Percentiles rank a stretch among this genome's conserved stretches.
Evolutionary conservation across 2,888 invertebrate genomes (phyloP).

Genomic region (Sminthurinus aureus): DNA sequence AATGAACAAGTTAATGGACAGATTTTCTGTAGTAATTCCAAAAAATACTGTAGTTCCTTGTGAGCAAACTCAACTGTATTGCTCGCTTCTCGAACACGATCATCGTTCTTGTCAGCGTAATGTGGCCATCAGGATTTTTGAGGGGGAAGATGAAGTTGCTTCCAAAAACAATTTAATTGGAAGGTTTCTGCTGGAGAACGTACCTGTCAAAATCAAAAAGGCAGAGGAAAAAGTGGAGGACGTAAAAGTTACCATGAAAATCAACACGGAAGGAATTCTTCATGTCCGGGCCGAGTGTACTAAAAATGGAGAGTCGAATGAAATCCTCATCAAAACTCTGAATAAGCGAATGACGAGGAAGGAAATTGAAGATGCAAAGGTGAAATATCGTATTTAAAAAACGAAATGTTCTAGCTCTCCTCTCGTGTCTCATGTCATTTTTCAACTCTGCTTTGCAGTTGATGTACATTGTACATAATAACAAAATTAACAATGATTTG

Average conservation of each 20-base stretch:
- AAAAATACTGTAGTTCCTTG: not conserved
- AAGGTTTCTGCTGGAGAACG: not conserved
- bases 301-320: not conserved
- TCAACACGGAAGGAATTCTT: not conserved
- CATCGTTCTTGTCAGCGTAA: too few species aligned
- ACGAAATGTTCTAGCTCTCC: too few species aligned
- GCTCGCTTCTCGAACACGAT: not conserved
- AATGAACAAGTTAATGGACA: not conserved
- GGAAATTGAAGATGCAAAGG: too few species aligned
- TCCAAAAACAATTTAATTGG: not conserved
- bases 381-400: too few species aligned
- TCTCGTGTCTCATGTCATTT: too few species aligned
- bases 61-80: not conserved
- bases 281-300: not conserved
- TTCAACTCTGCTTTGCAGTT: too few species aligned
- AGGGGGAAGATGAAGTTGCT: not conserved
- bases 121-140: not conserved
- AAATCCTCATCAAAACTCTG: too few species aligned
- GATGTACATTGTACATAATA: too few species aligned
- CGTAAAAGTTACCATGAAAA: not conserved
- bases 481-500: too few species aligned
- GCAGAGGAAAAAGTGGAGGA: not conserved
- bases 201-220: not conserved
- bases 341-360: too few species aligned
- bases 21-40: not conserved